Evolutionary conservation across 2,113 vertebrate genomes (phyloP).

Genomic region (Natator depressus): DNA sequence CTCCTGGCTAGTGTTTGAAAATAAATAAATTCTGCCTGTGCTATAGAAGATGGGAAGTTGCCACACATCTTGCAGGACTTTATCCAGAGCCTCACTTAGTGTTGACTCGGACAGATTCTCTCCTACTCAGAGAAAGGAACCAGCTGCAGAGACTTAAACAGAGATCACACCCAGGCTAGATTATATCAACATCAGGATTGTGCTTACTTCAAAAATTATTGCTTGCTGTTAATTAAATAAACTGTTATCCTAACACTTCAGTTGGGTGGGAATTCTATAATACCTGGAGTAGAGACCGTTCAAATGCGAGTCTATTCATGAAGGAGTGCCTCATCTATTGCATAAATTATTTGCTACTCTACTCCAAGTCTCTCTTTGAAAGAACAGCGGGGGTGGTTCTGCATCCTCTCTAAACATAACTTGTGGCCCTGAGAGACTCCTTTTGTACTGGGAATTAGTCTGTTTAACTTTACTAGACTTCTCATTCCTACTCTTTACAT

Average conservation of each 20-base stretch:
- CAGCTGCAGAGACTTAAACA: background rate
- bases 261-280: background rate
- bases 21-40: background rate
- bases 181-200: background rate
- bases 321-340: background rate
- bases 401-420: background rate
- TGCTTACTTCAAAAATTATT: background rate
- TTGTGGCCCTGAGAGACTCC: background rate
- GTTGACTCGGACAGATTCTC: background rate
- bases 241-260: background rate
- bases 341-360: background rate
- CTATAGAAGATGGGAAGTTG: fast-evolving
- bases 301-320: background rate
- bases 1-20: background rate
- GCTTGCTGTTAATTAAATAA: background rate
- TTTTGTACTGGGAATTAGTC: background rate
- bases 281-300: background rate
- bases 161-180: background rate
- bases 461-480: background rate
- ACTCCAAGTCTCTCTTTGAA: background rate
- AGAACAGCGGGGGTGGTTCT: background rate
- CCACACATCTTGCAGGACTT: fast-evolving
- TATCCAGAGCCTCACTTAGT: background rate
- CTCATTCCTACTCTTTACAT: background rate
- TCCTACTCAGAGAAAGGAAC: background rate